Conservation (phyloP, 2,888 invertebrate genomes). For the Entomobrya multifasciata region DNA sequence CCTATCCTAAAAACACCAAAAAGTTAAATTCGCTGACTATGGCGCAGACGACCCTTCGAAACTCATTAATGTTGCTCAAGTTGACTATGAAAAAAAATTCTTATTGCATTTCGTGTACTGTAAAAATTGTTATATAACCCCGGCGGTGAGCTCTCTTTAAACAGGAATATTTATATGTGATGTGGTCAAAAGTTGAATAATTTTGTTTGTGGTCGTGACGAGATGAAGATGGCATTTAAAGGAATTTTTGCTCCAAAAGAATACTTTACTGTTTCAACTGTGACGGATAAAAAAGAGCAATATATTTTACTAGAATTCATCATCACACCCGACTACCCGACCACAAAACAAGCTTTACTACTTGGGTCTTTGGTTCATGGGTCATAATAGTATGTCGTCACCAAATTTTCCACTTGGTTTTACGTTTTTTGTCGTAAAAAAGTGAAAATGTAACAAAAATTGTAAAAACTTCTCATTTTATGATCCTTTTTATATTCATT, state of each 20-base stretch:
- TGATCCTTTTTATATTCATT: neutral
- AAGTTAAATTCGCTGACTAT: too few relatives aligned
- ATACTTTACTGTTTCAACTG: too few relatives aligned
- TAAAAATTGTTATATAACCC: too few relatives aligned
- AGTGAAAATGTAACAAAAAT: slow-evolving; percentile 36
- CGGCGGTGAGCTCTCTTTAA: too few relatives aligned
- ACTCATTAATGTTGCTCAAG: neutral
- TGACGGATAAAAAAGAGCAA: too few relatives aligned
- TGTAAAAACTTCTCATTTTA: slow-evolving; percentile 6
- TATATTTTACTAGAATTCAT: too few relatives aligned
- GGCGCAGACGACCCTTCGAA: too few relatives aligned
- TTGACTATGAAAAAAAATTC: slow-evolving; percentile 1
- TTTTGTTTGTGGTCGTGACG: slow-evolving; percentile 20
- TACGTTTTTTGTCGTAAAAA: slow-evolving; percentile 28
- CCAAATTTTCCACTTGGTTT: neutral
- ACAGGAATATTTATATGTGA: too few relatives aligned
- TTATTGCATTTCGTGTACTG: too few relatives aligned
- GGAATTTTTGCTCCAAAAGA: neutral
- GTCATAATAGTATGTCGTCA: neutral
- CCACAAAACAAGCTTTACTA: too few relatives aligned
- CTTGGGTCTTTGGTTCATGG: neutral
- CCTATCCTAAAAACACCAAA: too few relatives aligned
- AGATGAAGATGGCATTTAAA: slow-evolving; percentile 18
- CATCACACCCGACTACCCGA: too few relatives aligned
- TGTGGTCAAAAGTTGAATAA: slow-evolving; percentile 23